A percentile compares a stretch with the other conserved stretches of the same genome.
These are phyloP conservation scores for Amniataba percoides DNA, from an alignment of 2,797 vertebrate species.

Conservation along the genomic window DNA sequence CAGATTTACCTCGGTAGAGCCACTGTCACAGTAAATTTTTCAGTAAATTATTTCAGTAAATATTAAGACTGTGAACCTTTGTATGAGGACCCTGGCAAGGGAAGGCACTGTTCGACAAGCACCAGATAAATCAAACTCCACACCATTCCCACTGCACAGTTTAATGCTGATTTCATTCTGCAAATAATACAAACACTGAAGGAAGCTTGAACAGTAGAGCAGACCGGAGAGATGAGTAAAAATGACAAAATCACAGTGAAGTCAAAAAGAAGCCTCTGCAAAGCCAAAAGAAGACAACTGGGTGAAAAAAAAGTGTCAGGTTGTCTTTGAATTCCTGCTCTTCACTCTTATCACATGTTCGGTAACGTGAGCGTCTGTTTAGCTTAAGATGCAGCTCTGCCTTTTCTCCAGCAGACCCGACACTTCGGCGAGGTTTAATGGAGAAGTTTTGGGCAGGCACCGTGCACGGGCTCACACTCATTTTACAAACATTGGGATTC, in stretches of 20 bases:
- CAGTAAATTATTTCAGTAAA: too few relatives aligned
- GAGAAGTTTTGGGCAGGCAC: conserved; percentile 52
- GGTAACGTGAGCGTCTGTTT: conserved; percentile 59
- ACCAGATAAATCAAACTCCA: not conserved
- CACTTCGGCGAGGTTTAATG: conserved; percentile 53
- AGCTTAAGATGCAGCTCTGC: conserved; percentile 65
- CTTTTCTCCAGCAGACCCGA: conserved; percentile 70
- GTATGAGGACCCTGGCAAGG: not conserved
- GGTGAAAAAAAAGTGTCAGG: conserved; percentile 35
- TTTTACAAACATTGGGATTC: conserved; percentile 69
- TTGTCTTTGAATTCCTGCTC: conserved; percentile 40
- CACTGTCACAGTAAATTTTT: not conserved
- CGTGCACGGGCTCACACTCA: conserved; percentile 44
- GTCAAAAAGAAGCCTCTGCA: not conserved
- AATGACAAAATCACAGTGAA: conserved; percentile 1
- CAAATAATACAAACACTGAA: not conserved
- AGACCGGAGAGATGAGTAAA: conserved; percentile 1
- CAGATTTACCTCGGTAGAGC: not conserved
- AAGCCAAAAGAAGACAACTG: conserved; percentile 19
- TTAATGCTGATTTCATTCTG: not conserved
- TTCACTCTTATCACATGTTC: conserved; percentile 56
- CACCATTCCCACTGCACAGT: conserved; percentile 3
- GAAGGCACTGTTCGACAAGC: not conserved
- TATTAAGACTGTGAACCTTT: not conserved
- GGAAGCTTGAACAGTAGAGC: not conserved